Conservation (phyloP, 2,113 vertebrate genomes). For the Apaloderma vittatum region DNA sequence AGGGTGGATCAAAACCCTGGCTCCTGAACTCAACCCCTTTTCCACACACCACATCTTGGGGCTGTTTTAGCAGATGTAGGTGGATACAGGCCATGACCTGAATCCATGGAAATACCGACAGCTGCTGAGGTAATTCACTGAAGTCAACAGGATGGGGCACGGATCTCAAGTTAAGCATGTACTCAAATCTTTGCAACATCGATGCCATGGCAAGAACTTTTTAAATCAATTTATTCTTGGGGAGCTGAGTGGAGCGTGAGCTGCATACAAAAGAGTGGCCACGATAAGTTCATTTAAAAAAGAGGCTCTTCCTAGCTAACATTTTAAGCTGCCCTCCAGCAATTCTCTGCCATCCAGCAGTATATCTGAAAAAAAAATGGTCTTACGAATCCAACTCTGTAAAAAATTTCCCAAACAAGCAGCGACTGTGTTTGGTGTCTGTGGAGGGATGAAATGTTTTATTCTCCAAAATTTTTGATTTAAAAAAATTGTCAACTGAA, state of each 20-base stretch:
- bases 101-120: background rate
- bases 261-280: conserved; percentile 19
- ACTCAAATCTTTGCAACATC: background rate
- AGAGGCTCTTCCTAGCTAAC: background rate
- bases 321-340: conserved; percentile 47
- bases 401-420: conserved; percentile 27
- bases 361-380: background rate
- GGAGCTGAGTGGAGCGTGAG: background rate
- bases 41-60: accelerated
- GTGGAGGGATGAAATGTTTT: background rate
- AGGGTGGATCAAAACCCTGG: accelerated
- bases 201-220: background rate
- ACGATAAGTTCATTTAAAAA: background rate
- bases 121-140: background rate
- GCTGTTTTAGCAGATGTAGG: background rate
- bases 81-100: background rate
- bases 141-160: background rate
- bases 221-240: background rate
- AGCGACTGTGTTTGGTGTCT: background rate
- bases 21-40: background rate
- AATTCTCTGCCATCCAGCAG: background rate
- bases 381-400: background rate
- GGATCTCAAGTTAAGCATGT: accelerated
- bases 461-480: background rate
- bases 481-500: background rate